These are phyloP conservation scores for Hiodon alosoides DNA, from an alignment of 2,113 vertebrate genomes.

Conservation along the genomic window DNA sequence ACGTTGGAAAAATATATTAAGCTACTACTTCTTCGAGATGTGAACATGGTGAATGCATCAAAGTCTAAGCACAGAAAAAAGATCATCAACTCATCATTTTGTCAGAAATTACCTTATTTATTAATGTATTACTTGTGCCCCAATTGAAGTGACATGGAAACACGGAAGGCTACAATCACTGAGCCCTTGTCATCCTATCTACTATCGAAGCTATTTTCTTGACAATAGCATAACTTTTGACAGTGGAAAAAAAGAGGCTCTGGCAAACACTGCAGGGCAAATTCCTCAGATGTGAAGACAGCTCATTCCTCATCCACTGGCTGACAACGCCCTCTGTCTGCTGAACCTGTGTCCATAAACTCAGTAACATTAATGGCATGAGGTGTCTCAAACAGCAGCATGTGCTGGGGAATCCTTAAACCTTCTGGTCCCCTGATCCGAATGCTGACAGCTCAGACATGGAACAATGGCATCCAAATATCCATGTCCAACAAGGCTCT, in stretches of 20 bases:
- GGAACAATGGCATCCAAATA: slow-evolving; percentile 13
- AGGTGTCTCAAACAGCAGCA: neutral
- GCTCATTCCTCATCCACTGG: neutral
- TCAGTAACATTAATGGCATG: neutral
- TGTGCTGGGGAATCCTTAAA: neutral
- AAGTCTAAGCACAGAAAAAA: too few species aligned
- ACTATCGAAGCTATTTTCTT: too few species aligned
- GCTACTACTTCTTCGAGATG: too few species aligned
- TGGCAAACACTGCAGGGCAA: neutral
- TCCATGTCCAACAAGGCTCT: slow-evolving; percentile 14
- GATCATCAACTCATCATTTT: too few species aligned
- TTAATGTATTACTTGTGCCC: too few species aligned
- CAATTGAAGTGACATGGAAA: too few species aligned
- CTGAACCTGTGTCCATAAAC: neutral
- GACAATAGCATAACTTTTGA: neutral
- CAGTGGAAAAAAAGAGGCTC: neutral
- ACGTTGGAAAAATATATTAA: too few species aligned
- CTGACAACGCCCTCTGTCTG: neutral
- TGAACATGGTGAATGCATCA: too few species aligned
- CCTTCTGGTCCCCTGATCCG: neutral
- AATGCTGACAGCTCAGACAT: slow-evolving; percentile 23
- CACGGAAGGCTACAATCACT: too few species aligned
- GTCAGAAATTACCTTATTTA: too few species aligned
- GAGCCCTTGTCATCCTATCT: too few species aligned
- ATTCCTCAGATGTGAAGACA: neutral